These are phyloP conservation scores for Drosophila pseudotakahashii DNA, from an alignment of 2,888 invertebrate genomes.

Conservation along the genomic window DNA sequence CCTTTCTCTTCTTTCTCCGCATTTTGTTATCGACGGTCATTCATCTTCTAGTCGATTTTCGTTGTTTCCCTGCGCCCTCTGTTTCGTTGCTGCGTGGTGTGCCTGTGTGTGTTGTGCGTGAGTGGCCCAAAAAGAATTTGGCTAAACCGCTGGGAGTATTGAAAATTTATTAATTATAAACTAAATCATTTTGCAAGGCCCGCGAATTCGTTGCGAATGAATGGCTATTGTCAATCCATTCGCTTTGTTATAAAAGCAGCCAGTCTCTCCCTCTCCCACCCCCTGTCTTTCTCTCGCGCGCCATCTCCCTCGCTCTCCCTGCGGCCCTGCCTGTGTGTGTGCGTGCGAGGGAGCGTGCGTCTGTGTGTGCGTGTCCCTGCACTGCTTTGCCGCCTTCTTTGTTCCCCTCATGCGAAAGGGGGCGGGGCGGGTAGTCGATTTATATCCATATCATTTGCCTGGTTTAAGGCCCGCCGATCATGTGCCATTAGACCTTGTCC, in stretches of 20 bases:
- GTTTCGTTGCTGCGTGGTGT: constrained; percentile 23
- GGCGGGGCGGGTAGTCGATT: constrained; percentile 24
- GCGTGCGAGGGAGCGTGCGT: constrained; percentile 32
- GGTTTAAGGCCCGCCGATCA: constrained; percentile 64
- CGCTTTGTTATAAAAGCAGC: constrained; percentile 48
- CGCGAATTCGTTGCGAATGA: constrained; percentile 38
- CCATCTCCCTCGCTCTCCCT: constrained; percentile 9
- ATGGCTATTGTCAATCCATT: constrained; percentile 42
- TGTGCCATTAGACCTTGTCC: constrained; percentile 58
- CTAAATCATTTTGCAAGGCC: constrained; percentile 21
- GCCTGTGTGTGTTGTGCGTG: constrained; percentile 46
- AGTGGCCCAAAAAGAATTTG: constrained; percentile 38
- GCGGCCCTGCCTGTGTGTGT: constrained; percentile 1
- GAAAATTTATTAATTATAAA: constrained; percentile 39
- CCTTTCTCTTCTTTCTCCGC: constrained; percentile 54
- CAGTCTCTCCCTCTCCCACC: constrained; percentile 18
- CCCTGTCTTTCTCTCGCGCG: constrained; percentile 13
- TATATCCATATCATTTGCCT: constrained; percentile 71
- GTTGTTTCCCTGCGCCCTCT: constrained; percentile 55
- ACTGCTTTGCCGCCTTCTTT: constrained; percentile 75
- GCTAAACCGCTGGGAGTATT: constrained; percentile 10
- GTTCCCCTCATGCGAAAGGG: constrained; percentile 54
- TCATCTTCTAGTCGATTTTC: constrained; percentile 77
- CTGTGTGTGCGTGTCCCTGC: constrained; percentile 56
- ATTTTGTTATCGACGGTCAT: constrained; percentile 78